Conservation (phyloP, 30 jellyfish, hydroid and myxozoan species). For the Clytia hemisphaerica region DNA sequence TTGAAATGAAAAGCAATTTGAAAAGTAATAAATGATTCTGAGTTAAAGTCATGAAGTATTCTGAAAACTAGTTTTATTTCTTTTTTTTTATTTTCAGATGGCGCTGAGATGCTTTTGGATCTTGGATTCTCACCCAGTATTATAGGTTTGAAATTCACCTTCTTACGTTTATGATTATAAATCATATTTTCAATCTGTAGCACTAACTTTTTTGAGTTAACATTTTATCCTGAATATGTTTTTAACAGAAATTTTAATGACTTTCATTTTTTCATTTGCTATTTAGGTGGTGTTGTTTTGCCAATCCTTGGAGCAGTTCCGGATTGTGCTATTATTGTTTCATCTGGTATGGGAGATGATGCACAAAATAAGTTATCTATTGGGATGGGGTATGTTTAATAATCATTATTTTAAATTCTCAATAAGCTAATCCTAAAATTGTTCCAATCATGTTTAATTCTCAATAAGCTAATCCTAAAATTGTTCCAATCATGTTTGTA, state of each 20-base stretch:
- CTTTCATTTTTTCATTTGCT: neutral
- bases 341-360: slow-evolving; percentile 65
- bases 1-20: neutral
- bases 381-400: slow-evolving; percentile 61
- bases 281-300: slow-evolving; percentile 50
- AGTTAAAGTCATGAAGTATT: no score
- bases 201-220: neutral
- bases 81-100: slow-evolving; percentile 37
- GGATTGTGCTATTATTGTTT: slow-evolving; percentile 56
- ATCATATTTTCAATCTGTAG: neutral
- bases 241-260: neutral
- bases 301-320: slow-evolving; percentile 72
- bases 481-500: no score
- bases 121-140: slow-evolving; percentile 47
- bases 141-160: no score
- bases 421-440: no score
- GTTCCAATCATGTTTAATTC: no score
- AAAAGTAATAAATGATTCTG: no score
- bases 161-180: no score
- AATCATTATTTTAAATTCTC: no score
- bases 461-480: no score
- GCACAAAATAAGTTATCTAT: slow-evolving; percentile 57
- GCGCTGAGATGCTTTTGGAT: slow-evolving; percentile 64
- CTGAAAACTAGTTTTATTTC: no score
- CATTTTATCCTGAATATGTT: neutral